Conservation (phyloP, 35 echinoderm and acorn worm genomes). For the Ptychodera flava region DNA sequence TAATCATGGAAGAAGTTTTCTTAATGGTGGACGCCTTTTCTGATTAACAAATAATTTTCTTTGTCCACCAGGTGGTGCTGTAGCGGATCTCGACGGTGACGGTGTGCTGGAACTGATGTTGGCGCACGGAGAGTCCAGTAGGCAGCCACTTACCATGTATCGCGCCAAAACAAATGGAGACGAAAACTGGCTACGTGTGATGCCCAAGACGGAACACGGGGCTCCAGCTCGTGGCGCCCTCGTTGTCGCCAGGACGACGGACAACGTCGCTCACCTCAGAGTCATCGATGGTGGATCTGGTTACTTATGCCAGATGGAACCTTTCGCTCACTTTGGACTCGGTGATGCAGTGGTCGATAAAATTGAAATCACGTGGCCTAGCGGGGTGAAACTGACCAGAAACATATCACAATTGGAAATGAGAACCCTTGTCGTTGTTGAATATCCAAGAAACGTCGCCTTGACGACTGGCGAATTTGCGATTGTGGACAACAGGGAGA, state of each 20-base stretch:
- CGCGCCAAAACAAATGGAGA: neutral
- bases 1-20: too few relatives aligned
- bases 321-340: slow-evolving; percentile 34
- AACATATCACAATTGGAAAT: neutral
- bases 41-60: too few relatives aligned
- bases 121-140: slow-evolving; percentile 17
- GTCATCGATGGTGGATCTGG: slow-evolving; percentile 40
- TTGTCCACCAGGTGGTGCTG: slow-evolving; percentile 42
- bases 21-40: too few relatives aligned
- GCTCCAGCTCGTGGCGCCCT: slow-evolving; percentile 27
- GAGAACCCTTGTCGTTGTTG: neutral
- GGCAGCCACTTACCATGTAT: slow-evolving; percentile 13
- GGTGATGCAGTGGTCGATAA: neutral
- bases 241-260: slow-evolving; percentile 5
- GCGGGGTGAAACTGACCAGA: neutral
- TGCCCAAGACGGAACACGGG: slow-evolving; percentile 19
- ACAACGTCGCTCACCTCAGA: neutral
- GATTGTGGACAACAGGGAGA: too few relatives aligned
- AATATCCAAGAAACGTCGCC: neutral
- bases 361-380: slow-evolving; percentile 23
- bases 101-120: slow-evolving; percentile 25
- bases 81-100: slow-evolving; percentile 23
- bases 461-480: too few relatives aligned
- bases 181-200: slow-evolving; percentile 16
- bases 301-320: slow-evolving; percentile 42